Evolutionary conservation across 2,113 vertebrate genomes (phyloP).

Genomic region (Daboia siamensis): DNA sequence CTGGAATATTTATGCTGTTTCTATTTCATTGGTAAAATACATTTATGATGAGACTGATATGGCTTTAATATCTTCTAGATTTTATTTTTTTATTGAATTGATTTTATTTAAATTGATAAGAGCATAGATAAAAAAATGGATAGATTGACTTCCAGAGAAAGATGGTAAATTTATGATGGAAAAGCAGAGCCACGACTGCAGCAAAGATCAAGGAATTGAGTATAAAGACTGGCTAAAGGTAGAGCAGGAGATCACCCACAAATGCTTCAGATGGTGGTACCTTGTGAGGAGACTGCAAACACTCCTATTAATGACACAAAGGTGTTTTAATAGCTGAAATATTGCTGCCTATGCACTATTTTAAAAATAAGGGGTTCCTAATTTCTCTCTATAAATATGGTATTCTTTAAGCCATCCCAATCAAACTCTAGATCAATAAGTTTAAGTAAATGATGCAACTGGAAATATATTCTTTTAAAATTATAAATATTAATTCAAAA

Average conservation of each 20-base stretch:
- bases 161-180: not conserved
- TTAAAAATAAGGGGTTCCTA: not conserved
- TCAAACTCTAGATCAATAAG: not conserved
- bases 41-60: not conserved
- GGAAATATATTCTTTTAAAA: conserved; percentile 22
- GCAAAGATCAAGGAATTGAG: not conserved
- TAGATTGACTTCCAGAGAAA: not conserved
- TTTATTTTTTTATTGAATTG: not conserved
- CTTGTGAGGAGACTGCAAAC: not conserved
- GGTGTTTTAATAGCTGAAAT: conserved; percentile 20
- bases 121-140: not conserved
- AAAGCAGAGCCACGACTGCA: not conserved
- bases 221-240: not conserved
- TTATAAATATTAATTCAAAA: conserved; percentile 51
- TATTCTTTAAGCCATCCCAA: not conserved
- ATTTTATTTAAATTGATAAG: not conserved
- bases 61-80: not conserved
- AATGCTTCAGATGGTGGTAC: not conserved
- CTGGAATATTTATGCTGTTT: not conserved
- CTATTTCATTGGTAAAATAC: not conserved
- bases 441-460: not conserved
- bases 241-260: not conserved
- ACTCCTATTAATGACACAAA: not conserved
- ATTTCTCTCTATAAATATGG: not conserved
- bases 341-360: not conserved